Evolutionary conservation across 2,113 vertebrate species (phyloP).

Genomic region (Gallinago jamesoni): DNA sequence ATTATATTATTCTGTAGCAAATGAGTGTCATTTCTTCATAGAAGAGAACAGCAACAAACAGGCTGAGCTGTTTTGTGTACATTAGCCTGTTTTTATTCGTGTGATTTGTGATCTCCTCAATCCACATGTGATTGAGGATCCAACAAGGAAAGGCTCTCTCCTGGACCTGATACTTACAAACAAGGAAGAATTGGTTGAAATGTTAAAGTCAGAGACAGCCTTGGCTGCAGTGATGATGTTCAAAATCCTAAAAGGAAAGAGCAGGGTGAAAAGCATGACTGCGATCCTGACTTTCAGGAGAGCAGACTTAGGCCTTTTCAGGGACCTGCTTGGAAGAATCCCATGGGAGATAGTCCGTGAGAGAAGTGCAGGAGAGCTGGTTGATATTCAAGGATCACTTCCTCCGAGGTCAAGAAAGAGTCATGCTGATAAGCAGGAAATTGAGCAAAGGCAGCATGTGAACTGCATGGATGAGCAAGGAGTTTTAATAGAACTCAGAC

Average conservation of each 20-base stretch:
- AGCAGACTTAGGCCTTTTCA: background rate
- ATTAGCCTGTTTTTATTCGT: background rate
- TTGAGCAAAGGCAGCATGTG: background rate
- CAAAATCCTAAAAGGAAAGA: background rate
- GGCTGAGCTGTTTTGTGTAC: background rate
- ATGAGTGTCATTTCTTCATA: accelerated
- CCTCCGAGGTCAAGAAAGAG: background rate
- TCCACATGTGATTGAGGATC: background rate
- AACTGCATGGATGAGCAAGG: background rate
- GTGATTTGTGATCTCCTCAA: too few species aligned
- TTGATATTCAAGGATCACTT: background rate
- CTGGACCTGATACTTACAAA: background rate
- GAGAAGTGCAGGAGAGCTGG: background rate
- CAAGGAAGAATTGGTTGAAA: background rate
- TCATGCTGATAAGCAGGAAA: background rate
- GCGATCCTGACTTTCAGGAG: background rate
- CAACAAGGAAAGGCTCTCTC: background rate
- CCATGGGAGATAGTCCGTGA: background rate
- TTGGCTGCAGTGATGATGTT: background rate
- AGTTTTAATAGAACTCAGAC: background rate
- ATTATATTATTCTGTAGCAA: background rate
- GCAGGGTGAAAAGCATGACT: background rate
- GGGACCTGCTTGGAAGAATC: background rate
- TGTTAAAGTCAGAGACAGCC: background rate
- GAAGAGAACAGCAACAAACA: background rate